phyloP scores from a whole-genome alignment of 2,113 vertebrate genomes.

The Poeciliopsis prolifica region DNA sequence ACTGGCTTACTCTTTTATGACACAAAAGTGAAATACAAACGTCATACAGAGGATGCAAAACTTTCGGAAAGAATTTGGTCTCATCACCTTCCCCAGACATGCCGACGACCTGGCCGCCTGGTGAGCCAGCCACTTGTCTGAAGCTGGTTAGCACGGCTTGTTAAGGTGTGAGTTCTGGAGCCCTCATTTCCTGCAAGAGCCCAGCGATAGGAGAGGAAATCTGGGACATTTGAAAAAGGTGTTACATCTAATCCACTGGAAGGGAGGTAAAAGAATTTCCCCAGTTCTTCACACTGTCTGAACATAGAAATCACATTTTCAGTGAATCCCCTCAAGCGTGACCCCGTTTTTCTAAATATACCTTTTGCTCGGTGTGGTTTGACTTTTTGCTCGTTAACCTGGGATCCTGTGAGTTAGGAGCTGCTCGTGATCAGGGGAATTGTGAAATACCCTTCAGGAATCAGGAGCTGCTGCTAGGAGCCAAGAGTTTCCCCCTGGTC shows the following conservation, averaged over 20 bases:
- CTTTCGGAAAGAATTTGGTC: slow-evolving; percentile 37
- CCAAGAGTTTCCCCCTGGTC: slow-evolving; percentile 56
- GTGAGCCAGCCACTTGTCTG: slow-evolving; percentile 52
- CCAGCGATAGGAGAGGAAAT: slow-evolving; percentile 19
- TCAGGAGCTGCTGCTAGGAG: slow-evolving; percentile 36
- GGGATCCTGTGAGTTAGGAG: slow-evolving; percentile 12
- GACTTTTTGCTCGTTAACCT: slow-evolving; percentile 19
- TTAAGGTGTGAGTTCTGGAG: slow-evolving; percentile 44
- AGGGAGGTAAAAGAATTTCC: slow-evolving; percentile 26
- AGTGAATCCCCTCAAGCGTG: slow-evolving; percentile 20
- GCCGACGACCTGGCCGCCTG: slow-evolving; percentile 52
- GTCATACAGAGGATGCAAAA: slow-evolving; percentile 30
- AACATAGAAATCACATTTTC: slow-evolving; percentile 16
- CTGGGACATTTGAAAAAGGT: slow-evolving; percentile 41
- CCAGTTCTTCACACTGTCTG: slow-evolving; percentile 10
- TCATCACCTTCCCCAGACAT: slow-evolving; percentile 52
- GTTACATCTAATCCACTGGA: slow-evolving; percentile 44
- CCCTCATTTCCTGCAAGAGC: slow-evolving; percentile 65
- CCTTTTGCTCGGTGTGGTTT: not conserved
- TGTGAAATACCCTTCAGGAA: slow-evolving; percentile 35
- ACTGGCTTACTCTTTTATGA: not conserved
- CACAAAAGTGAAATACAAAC: slow-evolving; percentile 18
- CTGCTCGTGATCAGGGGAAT: slow-evolving; percentile 4
- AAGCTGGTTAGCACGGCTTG: slow-evolving; percentile 46
- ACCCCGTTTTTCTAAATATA: slow-evolving; percentile 27